Evolutionary conservation across 2,113 vertebrate genomes (phyloP), one percentile per base, ranked within the genome.

Genomic region (Otocyon megalotis): DNA sequence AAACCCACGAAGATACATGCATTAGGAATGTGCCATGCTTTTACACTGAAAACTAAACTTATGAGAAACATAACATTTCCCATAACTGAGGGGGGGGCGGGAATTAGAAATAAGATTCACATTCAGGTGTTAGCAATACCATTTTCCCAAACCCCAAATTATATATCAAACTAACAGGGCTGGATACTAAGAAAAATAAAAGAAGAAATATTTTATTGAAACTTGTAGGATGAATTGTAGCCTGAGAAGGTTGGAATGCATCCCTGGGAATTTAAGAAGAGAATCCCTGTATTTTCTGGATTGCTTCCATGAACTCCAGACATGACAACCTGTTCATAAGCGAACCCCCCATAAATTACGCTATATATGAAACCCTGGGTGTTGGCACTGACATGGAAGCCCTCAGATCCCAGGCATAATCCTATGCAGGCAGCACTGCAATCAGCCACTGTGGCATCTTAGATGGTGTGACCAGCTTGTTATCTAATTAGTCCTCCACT

Each of bases 71-170:
- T 30, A 71, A 19, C 54, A 79, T 48, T 94, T 77, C 35, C 81
- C 62, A 8, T 91, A 48, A 79, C 43, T 81, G 35, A 20, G 4
- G 4, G 3, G 0, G 14, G 4, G 6, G 32, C 0, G 15, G 35
- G 94, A 71, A 74, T 53, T 32, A 81, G 53, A 81, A 89, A 62
- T 81, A 69, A 96, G 94, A 81, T 63, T 77, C 7, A 62, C 43
- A 84, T 67, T 79, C 26, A 30, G 35, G 2, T 82, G 35, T 67
- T 84, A 92, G 80, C 19, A 69, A 62, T 9, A 89, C 17, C 63
- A 80, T 81, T 53, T 92, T 87, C 50, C 11, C 22, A 88, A 88
- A 79, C 58, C 30, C 48, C 62, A 85, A 79, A 65, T 85, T 63
- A 89, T 37, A n/a, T 35, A 43, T 35, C 62, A 80, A 35, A n/a